Conservation (phyloP, 2,888 invertebrate species). For the Andrena trimmerana region DNA sequence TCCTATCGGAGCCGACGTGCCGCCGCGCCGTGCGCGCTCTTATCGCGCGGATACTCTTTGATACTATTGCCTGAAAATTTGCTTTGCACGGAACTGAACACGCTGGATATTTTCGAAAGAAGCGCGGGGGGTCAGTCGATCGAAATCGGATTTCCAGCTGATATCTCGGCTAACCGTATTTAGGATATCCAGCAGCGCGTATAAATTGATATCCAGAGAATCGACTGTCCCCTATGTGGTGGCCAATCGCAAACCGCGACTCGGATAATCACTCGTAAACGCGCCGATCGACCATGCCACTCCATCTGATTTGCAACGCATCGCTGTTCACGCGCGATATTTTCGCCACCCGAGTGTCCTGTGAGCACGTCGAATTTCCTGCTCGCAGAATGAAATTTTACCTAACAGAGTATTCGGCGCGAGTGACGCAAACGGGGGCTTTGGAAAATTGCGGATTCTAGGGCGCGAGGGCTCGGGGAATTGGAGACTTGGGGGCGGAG, state of each 20-base stretch:
- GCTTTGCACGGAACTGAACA: not conserved
- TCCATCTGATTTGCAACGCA: slow-evolving; percentile 21
- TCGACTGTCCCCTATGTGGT: slow-evolving; percentile 30
- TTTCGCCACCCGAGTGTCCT: not conserved
- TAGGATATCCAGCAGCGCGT: slow-evolving; percentile 46
- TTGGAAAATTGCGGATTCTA: not conserved
- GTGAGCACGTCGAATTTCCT: not conserved
- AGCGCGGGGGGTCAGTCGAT: not conserved
- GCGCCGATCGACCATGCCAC: slow-evolving; percentile 15
- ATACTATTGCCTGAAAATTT: too few species aligned
- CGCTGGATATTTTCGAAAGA: not conserved
- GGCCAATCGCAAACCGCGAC: slow-evolving; percentile 50
- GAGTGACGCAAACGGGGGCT: too few species aligned
- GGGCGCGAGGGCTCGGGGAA: not conserved
- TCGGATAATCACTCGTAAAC: slow-evolving; percentile 54
- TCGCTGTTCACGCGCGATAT: slow-evolving; percentile 1
- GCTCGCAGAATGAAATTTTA: not conserved
- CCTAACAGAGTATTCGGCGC: too few species aligned
- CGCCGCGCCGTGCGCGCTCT: too few species aligned
- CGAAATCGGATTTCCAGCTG: not conserved
- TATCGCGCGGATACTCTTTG: too few species aligned
- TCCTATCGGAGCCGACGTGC: too few species aligned
- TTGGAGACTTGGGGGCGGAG: not conserved
- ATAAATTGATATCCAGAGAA: slow-evolving; percentile 55
- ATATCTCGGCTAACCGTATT: slow-evolving; percentile 37